Conservation (phyloP, 2,888 invertebrate genomes). For the Hermodice carunculata region DNA sequence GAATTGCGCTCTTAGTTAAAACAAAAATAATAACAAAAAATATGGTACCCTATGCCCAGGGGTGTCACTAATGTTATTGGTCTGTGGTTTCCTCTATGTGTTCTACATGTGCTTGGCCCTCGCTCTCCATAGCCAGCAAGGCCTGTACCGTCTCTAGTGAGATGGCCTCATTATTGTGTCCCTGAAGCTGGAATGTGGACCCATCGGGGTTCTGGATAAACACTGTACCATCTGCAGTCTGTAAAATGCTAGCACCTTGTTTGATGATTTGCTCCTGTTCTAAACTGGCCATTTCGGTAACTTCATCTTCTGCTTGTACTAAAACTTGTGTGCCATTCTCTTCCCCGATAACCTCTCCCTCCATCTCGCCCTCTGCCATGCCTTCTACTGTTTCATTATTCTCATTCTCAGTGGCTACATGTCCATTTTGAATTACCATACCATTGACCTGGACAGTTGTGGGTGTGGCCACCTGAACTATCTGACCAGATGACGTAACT, state of each 20-base stretch:
- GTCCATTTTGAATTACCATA: neutral
- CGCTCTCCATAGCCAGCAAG: slow-evolving; percentile 54
- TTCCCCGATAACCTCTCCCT: neutral
- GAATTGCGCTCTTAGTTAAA: too few relatives aligned
- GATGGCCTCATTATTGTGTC: slow-evolving; percentile 51
- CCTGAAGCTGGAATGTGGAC: slow-evolving; percentile 63
- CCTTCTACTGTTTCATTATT: slow-evolving; percentile 4
- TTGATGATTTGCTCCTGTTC: slow-evolving; percentile 16
- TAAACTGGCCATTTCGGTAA: too few relatives aligned
- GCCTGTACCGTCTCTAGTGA: slow-evolving; percentile 68
- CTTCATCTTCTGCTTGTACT: neutral
- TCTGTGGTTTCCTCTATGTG: too few relatives aligned
- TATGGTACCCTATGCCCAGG: too few relatives aligned
- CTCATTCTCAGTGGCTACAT: neutral
- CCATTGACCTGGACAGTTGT: neutral
- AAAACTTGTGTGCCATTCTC: slow-evolving; percentile 13
- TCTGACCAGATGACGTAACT: too few relatives aligned
- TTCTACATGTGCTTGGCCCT: slow-evolving; percentile 4
- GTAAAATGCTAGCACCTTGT: slow-evolving; percentile 44
- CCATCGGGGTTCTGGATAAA: slow-evolving; percentile 66
- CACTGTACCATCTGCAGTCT: slow-evolving; percentile 61
- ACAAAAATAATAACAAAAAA: too few relatives aligned
- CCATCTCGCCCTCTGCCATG: slow-evolving; percentile 12
- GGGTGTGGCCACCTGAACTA: slow-evolving; percentile 6
- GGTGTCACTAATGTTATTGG: too few relatives aligned